These are phyloP conservation scores for Triplophysa dalaica DNA, from an alignment of 2,113 vertebrate species.

Conservation along the genomic window DNA sequence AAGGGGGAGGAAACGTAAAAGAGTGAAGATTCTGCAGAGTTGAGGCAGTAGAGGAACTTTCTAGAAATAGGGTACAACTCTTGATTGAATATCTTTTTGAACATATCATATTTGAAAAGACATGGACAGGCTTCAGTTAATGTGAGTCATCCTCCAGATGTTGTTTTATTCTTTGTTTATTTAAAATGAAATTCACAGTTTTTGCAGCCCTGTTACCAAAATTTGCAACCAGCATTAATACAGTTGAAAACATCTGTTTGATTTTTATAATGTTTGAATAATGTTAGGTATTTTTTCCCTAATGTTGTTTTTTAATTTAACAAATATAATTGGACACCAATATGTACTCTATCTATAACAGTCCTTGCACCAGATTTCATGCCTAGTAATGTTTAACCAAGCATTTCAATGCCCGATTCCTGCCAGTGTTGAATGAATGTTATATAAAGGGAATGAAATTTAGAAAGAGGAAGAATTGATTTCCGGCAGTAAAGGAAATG, in stretches of 20 bases:
- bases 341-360: background rate
- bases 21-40: background rate
- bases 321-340: too few species aligned
- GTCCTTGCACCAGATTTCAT: background rate
- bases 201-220: background rate
- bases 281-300: too few species aligned
- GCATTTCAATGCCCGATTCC: background rate
- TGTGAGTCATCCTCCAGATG: too few species aligned
- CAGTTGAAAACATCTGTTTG: too few species aligned
- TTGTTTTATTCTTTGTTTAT: too few species aligned
- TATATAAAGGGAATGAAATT: background rate
- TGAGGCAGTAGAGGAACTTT: background rate
- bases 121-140: too few species aligned
- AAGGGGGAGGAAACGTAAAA: background rate
- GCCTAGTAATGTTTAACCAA: background rate
- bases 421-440: constrained; percentile 4
- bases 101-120: too few species aligned
- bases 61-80: background rate
- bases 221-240: background rate
- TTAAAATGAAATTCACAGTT: background rate
- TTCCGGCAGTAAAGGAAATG: constrained; percentile 21
- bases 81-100: background rate
- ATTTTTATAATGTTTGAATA: too few species aligned
- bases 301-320: too few species aligned
- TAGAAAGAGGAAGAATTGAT: background rate